Evolutionary conservation across 1,140 invertebrate species (phyloP).

Genomic region (Pentalonia nigronervosa): DNA sequence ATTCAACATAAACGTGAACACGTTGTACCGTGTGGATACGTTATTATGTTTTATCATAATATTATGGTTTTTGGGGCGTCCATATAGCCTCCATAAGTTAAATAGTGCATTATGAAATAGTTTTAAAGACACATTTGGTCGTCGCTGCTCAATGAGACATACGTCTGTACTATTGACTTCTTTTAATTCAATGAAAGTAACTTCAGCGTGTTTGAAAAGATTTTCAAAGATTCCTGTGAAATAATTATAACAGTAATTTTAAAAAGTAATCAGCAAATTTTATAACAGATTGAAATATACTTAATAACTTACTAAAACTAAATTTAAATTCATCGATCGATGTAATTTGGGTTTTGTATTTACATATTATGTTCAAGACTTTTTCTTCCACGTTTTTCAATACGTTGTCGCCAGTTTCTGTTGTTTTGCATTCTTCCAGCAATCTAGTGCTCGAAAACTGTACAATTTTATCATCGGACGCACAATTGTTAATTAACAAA

Average conservation of each 20-base stretch:
- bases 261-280: too few relatives aligned
- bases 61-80: conserved; percentile 93
- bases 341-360: conserved; percentile 79
- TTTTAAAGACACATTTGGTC: conserved; percentile 88
- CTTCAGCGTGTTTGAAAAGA: conserved; percentile 96
- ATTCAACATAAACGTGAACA: conserved; percentile 96
- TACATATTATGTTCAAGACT: conserved; percentile 86
- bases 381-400: conserved; percentile 90
- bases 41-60: conserved; percentile 95
- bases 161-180: conserved; percentile 85
- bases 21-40: conserved; percentile 96
- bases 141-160: conserved; percentile 92
- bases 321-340: conserved; percentile 87
- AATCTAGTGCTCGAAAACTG: conserved; percentile 86
- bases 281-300: too few relatives aligned
- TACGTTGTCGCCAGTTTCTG: conserved; percentile 92
- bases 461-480: conserved; percentile 74
- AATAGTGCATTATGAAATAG: conserved; percentile 95
- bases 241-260: neutral
- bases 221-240: conserved; percentile 84
- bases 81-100: conserved; percentile 90
- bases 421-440: conserved; percentile 93
- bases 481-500: conserved; percentile 82
- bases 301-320: conserved; percentile 74
- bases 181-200: conserved; percentile 90